Evolutionary conservation across 2,113 vertebrate genomes (phyloP).

Genomic region (Chloropsis hardwickii): DNA sequence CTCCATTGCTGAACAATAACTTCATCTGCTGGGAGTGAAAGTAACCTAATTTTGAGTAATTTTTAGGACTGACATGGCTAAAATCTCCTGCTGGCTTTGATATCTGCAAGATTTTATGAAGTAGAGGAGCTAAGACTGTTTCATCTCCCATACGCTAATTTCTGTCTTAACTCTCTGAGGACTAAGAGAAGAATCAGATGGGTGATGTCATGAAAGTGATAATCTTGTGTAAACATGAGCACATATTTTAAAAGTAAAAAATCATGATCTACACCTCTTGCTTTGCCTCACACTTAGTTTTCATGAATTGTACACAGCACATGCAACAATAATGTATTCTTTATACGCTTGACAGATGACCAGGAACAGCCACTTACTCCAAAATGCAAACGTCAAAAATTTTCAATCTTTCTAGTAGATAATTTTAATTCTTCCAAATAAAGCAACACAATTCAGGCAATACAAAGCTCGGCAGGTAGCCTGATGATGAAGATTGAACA

Average conservation of each 20-base stretch:
- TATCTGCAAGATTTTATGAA: not conserved
- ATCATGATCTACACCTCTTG: not conserved
- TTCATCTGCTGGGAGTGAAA: not conserved
- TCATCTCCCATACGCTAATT: not conserved
- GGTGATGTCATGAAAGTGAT: not conserved
- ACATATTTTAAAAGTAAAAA: not conserved
- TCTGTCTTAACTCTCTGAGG: not conserved
- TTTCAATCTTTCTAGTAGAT: not conserved
- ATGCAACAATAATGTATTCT: not conserved
- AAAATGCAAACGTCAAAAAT: not conserved
- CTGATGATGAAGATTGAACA: slow-evolving; percentile 31
- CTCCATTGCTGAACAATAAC: not conserved
- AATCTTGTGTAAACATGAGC: not conserved
- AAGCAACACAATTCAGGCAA: not conserved
- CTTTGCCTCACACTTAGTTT: not conserved
- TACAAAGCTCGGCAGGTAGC: not conserved
- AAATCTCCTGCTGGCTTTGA: not conserved
- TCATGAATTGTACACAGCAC: not conserved
- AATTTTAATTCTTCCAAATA: slow-evolving; percentile 16
- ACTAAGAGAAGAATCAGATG: not conserved
- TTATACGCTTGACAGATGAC: not conserved
- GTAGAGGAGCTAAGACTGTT: not conserved
- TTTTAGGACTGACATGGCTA: not conserved
- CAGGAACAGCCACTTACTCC: not conserved
- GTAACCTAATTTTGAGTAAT: not conserved